Percentiles rank a stretch among this genome's conserved stretches.
These are phyloP conservation scores for Nasalis larvatus DNA, from an alignment of 2,113 vertebrate species.

Conservation along the genomic window DNA sequence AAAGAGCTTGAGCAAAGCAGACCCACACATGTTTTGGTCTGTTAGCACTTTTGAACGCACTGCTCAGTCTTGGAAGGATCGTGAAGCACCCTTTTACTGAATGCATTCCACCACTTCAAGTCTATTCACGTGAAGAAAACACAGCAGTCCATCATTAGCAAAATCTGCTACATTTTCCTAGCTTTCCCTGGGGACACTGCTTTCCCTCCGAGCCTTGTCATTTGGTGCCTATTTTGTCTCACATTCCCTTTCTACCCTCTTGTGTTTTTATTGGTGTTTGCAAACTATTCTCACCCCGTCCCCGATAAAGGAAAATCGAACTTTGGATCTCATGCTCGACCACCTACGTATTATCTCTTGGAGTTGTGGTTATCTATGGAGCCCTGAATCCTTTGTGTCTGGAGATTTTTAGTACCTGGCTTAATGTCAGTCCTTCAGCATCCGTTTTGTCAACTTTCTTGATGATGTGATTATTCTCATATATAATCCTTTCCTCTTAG, in stretches of 20 bases:
- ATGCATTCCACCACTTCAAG: background rate
- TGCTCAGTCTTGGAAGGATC: background rate
- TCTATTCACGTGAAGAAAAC: background rate
- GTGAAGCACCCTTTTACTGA: background rate
- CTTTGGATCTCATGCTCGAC: background rate
- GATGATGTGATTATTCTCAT: background rate
- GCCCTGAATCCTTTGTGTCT: background rate
- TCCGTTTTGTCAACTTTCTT: background rate
- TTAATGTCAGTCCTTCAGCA: background rate
- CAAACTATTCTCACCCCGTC: background rate
- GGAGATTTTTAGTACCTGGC: background rate
- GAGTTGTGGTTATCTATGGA: background rate
- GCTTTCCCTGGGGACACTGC: background rate
- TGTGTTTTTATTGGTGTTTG: background rate
- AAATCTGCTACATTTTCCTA: background rate
- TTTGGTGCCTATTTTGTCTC: background rate
- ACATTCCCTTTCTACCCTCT: background rate
- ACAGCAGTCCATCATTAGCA: background rate
- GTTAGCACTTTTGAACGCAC: background rate
- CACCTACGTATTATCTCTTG: fast-evolving
- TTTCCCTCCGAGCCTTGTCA: background rate
- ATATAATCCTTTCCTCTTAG: background rate
- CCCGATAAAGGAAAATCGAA: background rate
- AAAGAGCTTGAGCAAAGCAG: background rate
- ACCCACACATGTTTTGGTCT: no score